phyloP scores from a whole-genome alignment of 2,888 invertebrate species.

The Drosophila macrospina region DNA sequence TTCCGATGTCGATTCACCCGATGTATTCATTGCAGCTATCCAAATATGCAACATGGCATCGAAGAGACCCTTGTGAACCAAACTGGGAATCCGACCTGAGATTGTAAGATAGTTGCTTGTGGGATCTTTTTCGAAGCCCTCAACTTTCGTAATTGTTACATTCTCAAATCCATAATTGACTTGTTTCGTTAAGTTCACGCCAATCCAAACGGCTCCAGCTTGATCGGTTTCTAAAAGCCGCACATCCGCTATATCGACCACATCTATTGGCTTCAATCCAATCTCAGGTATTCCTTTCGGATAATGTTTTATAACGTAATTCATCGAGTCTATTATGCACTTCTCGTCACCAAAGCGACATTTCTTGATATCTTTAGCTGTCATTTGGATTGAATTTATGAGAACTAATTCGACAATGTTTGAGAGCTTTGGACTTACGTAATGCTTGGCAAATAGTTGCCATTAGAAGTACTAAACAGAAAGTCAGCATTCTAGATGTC shows the following conservation, averaged over 20 bases:
- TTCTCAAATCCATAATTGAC: conserved; percentile 65
- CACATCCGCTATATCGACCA: conserved; percentile 41
- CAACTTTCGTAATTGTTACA: conserved; percentile 52
- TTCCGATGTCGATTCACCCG: conserved; percentile 37
- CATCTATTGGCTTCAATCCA: conserved; percentile 54
- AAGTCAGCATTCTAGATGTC: not conserved
- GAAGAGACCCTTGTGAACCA: conserved; percentile 56
- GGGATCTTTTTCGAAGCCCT: conserved; percentile 63
- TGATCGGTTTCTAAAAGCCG: conserved; percentile 18
- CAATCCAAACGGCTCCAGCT: conserved; percentile 12
- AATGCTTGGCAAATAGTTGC: not conserved
- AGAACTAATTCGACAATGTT: not conserved
- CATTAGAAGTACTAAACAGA: not conserved
- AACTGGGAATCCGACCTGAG: conserved; percentile 56
- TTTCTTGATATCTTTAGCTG: conserved; percentile 48
- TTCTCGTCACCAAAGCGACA: conserved; percentile 48
- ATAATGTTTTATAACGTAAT: conserved; percentile 43
- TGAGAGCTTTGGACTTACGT: conserved; percentile 9
- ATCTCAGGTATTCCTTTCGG: conserved; percentile 52
- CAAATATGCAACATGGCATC: conserved; percentile 23
- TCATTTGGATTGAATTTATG: not conserved
- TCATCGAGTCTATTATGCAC: conserved; percentile 47
- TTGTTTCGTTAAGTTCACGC: conserved; percentile 38
- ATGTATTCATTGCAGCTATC: conserved; percentile 29
- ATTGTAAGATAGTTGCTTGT: conserved; percentile 52